These are phyloP conservation scores for Halocaridina rubra DNA, from an alignment of 2,888 invertebrate genomes.

Conservation along the genomic window DNA sequence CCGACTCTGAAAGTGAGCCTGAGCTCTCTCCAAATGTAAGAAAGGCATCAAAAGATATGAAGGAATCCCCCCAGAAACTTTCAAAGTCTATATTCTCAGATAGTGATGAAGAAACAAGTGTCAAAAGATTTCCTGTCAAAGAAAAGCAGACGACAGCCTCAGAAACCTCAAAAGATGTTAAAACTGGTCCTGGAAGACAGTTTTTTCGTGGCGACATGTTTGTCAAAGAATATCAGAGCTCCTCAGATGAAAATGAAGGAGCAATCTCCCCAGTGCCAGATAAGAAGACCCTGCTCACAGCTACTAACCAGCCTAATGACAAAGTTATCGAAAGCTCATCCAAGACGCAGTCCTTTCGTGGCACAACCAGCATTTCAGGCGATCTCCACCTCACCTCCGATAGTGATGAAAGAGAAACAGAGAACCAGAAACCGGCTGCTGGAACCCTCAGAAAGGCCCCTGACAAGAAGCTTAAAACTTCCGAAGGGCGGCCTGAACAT, in stretches of 20 bases:
- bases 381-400: conserved; percentile 51
- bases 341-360: conserved; percentile 42
- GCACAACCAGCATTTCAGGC: conserved; percentile 20
- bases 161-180: conserved; percentile 19
- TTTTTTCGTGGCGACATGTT: conserved; percentile 64
- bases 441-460: conserved; percentile 75
- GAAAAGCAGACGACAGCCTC: conserved; percentile 5
- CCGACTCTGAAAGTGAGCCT: conserved; percentile 52
- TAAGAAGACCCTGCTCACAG: conserved; percentile 18
- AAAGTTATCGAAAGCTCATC: conserved; percentile 14
- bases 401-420: conserved; percentile 55
- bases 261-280: not conserved
- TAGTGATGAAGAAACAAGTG: conserved; percentile 54
- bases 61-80: conserved; percentile 24
- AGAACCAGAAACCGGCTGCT: conserved; percentile 59
- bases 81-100: conserved; percentile 61
- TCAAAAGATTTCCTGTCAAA: not conserved
- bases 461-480: conserved; percentile 86
- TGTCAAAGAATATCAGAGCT: conserved; percentile 60
- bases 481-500: conserved; percentile 81
- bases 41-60: not conserved
- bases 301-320: not conserved
- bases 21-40: conserved; percentile 8
- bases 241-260: conserved; percentile 59
- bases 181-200: conserved; percentile 40